phyloP scores from a whole-genome alignment of 2,113 vertebrate species.

The Aegypius monachus region DNA sequence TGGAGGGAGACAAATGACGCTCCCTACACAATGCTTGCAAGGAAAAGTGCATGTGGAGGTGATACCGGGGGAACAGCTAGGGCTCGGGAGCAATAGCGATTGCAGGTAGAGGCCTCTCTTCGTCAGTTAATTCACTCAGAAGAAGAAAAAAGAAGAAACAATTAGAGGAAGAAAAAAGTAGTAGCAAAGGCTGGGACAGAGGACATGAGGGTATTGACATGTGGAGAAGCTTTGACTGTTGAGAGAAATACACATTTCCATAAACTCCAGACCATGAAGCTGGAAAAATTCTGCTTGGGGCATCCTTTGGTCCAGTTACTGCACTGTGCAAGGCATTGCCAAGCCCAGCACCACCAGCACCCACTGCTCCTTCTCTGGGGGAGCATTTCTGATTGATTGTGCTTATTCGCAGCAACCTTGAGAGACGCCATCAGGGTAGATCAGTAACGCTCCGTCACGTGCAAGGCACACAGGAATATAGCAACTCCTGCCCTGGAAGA shows the following conservation, averaged over 20 bases:
- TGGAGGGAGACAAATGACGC: background rate
- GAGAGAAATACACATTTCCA: background rate
- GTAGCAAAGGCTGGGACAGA: background rate
- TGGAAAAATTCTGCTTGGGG: background rate
- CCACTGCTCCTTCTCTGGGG: background rate
- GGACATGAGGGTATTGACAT: rapidly evolving
- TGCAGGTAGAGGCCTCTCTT: background rate
- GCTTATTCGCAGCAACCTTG: background rate
- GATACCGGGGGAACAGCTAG: background rate
- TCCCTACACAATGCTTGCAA: background rate
- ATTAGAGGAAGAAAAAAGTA: background rate
- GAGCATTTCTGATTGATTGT: background rate
- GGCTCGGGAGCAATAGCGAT: rapidly evolving
- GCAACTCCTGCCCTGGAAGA: background rate
- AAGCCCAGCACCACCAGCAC: background rate
- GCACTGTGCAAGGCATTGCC: background rate
- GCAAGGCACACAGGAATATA: background rate
- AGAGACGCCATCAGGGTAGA: background rate
- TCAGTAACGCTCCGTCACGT: background rate
- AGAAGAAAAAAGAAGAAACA: background rate
- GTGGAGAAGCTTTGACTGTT: background rate
- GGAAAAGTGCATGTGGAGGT: background rate
- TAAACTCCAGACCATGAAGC: background rate
- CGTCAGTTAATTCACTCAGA: background rate
- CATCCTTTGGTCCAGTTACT: background rate